Percentiles rank a stretch among this genome's conserved stretches.
These are phyloP conservation scores for Drosophila melanosoma DNA, from an alignment of 2,888 invertebrate genomes.

Conservation along the genomic window DNA sequence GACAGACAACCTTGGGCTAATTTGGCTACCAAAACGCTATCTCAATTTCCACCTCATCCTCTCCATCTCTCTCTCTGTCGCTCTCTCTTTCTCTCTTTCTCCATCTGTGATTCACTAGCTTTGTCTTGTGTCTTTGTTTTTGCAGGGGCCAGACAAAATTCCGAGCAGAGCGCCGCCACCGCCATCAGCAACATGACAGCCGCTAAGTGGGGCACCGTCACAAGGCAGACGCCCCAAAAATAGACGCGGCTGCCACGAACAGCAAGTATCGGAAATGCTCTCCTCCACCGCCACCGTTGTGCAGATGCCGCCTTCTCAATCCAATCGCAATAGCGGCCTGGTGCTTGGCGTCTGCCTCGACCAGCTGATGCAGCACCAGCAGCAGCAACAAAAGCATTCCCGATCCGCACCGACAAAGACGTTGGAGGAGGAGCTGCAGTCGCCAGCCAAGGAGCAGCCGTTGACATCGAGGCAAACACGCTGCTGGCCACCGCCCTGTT, in stretches of 20 bases:
- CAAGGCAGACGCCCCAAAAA: constrained; percentile 79
- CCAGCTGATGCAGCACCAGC: constrained; percentile 68
- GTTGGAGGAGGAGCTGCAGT: constrained; percentile 6
- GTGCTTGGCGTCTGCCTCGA: constrained; percentile 73
- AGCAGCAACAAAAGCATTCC: constrained; percentile 9
- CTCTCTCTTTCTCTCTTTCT: constrained; percentile 6
- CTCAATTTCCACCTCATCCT: constrained; percentile 8
- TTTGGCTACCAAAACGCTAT: constrained; percentile 61
- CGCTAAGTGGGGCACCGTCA: constrained; percentile 80
- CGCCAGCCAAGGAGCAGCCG: constrained; percentile 85
- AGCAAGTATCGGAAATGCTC: constrained; percentile 64
- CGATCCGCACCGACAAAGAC: constrained; percentile 13
- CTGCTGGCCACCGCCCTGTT: constrained; percentile 97
- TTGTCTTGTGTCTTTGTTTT: constrained; percentile 22
- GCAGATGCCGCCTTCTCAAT: constrained; percentile 71
- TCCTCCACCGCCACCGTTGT: constrained; percentile 66
- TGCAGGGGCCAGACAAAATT: constrained; percentile 77
- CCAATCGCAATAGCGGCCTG: constrained; percentile 56
- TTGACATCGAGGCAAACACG: constrained; percentile 91
- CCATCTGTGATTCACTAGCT: constrained; percentile 15
- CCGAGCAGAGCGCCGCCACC: constrained; percentile 59
- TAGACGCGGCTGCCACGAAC: constrained; percentile 55
- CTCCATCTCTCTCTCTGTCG: constrained; percentile 3
- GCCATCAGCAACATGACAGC: constrained; percentile 72
- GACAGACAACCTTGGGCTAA: constrained; percentile 79